Evolutionary conservation across 2,888 invertebrate species (phyloP).

Genomic region (Pammene fasciana): DNA sequence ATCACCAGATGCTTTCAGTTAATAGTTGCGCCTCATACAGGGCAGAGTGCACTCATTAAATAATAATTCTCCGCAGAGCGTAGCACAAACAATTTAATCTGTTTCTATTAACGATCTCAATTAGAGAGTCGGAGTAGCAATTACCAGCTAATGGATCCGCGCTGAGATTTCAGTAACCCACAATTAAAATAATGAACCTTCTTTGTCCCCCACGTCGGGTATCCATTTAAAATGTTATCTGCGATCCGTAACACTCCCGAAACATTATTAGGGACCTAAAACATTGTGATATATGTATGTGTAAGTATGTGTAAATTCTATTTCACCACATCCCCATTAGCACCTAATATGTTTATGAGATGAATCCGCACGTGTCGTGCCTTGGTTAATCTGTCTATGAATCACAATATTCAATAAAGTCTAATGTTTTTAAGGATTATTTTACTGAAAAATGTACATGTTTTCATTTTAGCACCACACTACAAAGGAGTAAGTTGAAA

Average conservation of each 20-base stretch:
- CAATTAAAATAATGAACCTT: slow-evolving; percentile 43
- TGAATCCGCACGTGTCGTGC: neutral
- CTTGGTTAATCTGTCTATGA: too few species aligned
- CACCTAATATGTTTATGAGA: neutral
- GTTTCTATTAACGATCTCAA: slow-evolving; percentile 61
- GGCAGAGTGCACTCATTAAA: slow-evolving; percentile 34
- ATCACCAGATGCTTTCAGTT: slow-evolving; percentile 3
- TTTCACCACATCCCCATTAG: neutral
- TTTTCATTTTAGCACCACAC: too few species aligned
- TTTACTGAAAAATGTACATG: too few species aligned
- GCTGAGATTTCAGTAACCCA: slow-evolving; percentile 48
- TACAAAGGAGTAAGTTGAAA: too few species aligned
- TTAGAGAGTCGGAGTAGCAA: slow-evolving; percentile 58
- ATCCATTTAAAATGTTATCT: slow-evolving; percentile 35
- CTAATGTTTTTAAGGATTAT: too few species aligned
- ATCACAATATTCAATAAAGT: too few species aligned
- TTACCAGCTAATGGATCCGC: slow-evolving; percentile 60
- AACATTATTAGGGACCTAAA: slow-evolving; percentile 4
- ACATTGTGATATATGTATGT: slow-evolving; percentile 1
- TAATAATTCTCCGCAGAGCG: slow-evolving; percentile 37
- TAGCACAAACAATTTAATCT: slow-evolving; percentile 59
- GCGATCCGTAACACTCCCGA: slow-evolving; percentile 12
- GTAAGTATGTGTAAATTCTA: neutral
- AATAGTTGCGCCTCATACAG: slow-evolving; percentile 26
- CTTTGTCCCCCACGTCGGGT: slow-evolving; percentile 35